phyloP scores from a whole-genome alignment of 2,797 vertebrate genomes.

The Gymnocypris eckloni region DNA sequence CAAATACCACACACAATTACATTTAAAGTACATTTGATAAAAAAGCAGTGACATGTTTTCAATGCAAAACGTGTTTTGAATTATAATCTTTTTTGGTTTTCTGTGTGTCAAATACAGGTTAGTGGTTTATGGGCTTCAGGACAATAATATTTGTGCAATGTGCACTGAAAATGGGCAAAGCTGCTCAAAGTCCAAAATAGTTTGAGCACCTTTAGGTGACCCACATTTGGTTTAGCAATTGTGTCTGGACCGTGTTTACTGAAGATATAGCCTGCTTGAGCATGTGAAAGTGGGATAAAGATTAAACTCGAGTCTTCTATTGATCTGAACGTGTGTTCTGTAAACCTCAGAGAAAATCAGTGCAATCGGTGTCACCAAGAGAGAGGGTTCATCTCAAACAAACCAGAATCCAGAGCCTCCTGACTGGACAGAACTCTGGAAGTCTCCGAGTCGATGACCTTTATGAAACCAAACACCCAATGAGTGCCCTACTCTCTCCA shows the following conservation, averaged over 20 bases:
- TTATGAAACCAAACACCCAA: background rate
- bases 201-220: conserved; percentile 27
- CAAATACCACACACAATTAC: conserved; percentile 75
- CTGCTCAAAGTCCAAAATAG: conserved; percentile 43
- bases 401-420: conserved; percentile 10
- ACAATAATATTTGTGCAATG: background rate
- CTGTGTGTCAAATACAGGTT: background rate
- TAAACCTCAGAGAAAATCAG: conserved; percentile 76
- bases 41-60: background rate
- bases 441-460: conserved; percentile 17
- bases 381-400: conserved; percentile 40
- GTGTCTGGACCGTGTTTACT: background rate
- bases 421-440: conserved; percentile 16
- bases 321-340: conserved; percentile 56
- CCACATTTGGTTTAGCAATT: conserved; percentile 61
- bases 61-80: background rate
- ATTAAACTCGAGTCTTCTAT: background rate
- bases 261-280: background rate
- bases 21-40: conserved; percentile 48
- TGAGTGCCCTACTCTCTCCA: background rate
- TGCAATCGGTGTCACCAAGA: conserved; percentile 71
- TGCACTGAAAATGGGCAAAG: conserved; percentile 22
- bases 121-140: conserved; percentile 15
- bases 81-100: background rate
- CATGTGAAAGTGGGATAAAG: background rate